Base-by-base conservation (phyloP, 2,888 invertebrate genomes). In the Polietes domitor region DNA sequence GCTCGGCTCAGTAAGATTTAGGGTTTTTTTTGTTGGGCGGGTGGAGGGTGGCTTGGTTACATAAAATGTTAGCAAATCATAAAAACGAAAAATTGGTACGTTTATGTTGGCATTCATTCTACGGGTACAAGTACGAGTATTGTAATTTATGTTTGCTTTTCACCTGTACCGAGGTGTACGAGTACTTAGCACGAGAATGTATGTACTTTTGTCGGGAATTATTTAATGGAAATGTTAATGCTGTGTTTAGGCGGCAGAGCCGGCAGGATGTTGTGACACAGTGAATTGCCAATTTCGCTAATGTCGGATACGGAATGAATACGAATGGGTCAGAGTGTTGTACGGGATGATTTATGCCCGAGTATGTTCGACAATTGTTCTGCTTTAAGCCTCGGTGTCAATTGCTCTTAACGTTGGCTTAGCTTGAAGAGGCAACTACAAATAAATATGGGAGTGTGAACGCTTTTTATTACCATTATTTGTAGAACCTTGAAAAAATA, bases 251-350 rank as follows among this genome's bases (percentile, higher is more conserved):
- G 63, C 77, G 75, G 63, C 77, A 82, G 37, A 37, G 37, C 7
- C 61, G 61, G 70, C 74, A 73, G 82, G 82, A 82, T 53, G 63
- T 75, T 82, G 63, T 78, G 82, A 82, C 74, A 78, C 77, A 24
- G 50, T 77, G 61, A 61, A 55, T 61, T 61, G 2, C 58, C 6
- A 58, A 58, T 26, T 58, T 21, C 17, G 58, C 24, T 26, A 24
- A 24, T 55, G 24, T 55, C 7, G 9, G 6, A 9, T 24, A 55
- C 24, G 55, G 21, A 55, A 21, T 21, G n/a, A 26, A 1, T 26
- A n/a, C n/a, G 26, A 58, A 58, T 58, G 10, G 26, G 58, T 2
- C n/a, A n/a, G 4, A 7, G 32, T 32, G 32, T 32, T 32, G 32
- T 32, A 32, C 2, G 24, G 17, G 26, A 58, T 15, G 26, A 50